phyloP scores from a whole-genome alignment of 1,140 invertebrate genomes.

The Delia radicum region DNA sequence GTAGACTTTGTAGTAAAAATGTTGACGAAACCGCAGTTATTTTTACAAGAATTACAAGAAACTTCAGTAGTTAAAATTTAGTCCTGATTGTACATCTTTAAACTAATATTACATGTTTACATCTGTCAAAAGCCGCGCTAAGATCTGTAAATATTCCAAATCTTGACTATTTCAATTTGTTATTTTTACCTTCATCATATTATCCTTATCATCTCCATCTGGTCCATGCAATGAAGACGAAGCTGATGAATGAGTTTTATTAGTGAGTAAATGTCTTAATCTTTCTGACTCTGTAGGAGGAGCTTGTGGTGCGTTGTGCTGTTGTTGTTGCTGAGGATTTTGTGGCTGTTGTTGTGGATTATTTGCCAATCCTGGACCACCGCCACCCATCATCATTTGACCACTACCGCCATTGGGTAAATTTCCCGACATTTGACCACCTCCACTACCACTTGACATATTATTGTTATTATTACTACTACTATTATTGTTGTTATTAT shows the following conservation, averaged over 20 bases:
- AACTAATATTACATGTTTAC: too few relatives aligned
- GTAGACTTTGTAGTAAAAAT: too few relatives aligned
- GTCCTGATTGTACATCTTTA: too few relatives aligned
- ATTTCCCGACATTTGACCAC: neutral
- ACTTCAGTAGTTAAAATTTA: too few relatives aligned
- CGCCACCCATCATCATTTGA: constrained; percentile 18
- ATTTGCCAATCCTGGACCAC: constrained; percentile 32
- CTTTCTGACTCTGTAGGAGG: constrained; percentile 60
- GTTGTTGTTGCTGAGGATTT: neutral
- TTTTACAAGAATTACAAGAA: too few relatives aligned
- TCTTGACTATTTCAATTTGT: neutral
- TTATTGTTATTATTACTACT: constrained; percentile 57
- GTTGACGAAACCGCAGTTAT: too few relatives aligned
- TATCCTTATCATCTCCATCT: constrained; percentile 51
- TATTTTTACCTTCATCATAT: neutral
- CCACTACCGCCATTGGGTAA: neutral
- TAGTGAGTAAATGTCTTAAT: constrained; percentile 67
- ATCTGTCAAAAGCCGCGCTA: too few relatives aligned
- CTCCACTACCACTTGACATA: neutral
- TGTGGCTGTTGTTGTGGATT: neutral
- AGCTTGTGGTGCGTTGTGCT: constrained; percentile 31
- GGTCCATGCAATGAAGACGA: constrained; percentile 30
- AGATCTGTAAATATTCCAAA: too few relatives aligned
- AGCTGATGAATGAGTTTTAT: constrained; percentile 51
- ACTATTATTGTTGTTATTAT: constrained; percentile 39